phyloP scores from a whole-genome alignment of 2,797 vertebrate species.

The Babyrousa celebensis region DNA sequence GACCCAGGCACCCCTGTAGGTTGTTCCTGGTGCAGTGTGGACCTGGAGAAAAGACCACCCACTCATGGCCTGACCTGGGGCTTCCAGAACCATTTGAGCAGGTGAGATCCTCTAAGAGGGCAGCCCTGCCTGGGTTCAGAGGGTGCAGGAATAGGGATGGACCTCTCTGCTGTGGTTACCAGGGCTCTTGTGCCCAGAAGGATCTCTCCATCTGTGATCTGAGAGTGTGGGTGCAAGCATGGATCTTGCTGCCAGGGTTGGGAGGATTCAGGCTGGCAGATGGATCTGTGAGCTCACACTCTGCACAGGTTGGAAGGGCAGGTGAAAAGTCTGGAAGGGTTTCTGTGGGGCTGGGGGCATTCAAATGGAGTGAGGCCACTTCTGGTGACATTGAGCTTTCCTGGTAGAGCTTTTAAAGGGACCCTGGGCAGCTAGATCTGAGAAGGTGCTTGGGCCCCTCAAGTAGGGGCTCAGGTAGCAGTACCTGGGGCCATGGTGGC shows the following conservation, averaged over 20 bases:
- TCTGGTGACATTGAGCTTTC: background rate
- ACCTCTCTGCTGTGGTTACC: background rate
- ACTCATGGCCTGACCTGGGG: background rate
- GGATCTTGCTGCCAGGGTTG: background rate
- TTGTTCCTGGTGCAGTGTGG: background rate
- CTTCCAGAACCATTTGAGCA: background rate
- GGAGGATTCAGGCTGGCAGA: background rate
- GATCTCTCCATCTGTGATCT: background rate
- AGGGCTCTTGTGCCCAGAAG: background rate
- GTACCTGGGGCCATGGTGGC: background rate
- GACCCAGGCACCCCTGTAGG: background rate
- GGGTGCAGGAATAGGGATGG: background rate
- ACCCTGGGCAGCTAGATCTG: background rate
- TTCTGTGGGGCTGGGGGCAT: background rate
- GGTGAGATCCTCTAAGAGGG: constrained; percentile 46
- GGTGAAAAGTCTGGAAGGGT: background rate
- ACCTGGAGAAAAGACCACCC: background rate
- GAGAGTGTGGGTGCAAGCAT: background rate
- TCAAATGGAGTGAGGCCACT: background rate
- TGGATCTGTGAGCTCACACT: background rate
- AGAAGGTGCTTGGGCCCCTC: background rate
- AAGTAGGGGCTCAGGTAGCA: background rate
- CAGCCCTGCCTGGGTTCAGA: background rate
- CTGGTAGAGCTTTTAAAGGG: background rate
- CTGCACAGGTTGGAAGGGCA: background rate